Evolutionary conservation across 1,140 invertebrate species (phyloP).

Genomic region (Glomeris maerens): DNA sequence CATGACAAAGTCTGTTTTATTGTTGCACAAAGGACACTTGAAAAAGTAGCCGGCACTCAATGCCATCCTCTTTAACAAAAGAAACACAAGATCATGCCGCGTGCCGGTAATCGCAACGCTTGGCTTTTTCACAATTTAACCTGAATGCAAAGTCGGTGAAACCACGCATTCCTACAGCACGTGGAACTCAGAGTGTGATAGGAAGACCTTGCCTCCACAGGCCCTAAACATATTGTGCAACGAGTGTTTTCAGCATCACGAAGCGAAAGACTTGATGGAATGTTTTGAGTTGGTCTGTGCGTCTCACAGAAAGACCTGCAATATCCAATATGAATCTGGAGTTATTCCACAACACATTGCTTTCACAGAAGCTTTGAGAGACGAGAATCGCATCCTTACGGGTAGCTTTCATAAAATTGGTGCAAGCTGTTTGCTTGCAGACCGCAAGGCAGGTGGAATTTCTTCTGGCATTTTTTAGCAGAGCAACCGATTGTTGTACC

Average conservation of each 20-base stretch:
- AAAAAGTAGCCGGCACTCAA: constrained; percentile 50
- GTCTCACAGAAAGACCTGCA: constrained; percentile 43
- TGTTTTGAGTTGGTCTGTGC: constrained; percentile 40
- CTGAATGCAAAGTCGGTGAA: constrained; percentile 45
- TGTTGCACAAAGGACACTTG: constrained; percentile 51
- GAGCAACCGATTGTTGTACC: constrained; percentile 49
- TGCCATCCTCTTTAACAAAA: constrained; percentile 38
- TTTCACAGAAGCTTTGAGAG: background rate
- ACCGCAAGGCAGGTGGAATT: constrained; percentile 50
- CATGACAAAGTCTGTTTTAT: constrained; percentile 40
- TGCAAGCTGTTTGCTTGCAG: constrained; percentile 37
- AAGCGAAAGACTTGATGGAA: constrained; percentile 13
- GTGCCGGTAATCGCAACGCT: background rate
- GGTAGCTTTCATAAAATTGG: constrained; percentile 46
- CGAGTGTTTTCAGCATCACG: constrained; percentile 16
- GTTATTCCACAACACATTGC: background rate
- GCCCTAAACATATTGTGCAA: constrained; percentile 43
- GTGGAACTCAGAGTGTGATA: constrained; percentile 39
- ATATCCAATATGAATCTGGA: constrained; percentile 7
- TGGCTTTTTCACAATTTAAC: constrained; percentile 27
- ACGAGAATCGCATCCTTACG: too few species aligned
- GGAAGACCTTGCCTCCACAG: constrained; percentile 29
- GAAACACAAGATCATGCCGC: constrained; percentile 2
- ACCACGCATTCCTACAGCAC: constrained; percentile 46
- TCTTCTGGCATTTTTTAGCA: constrained; percentile 36